Conservation (phyloP, 2,888 invertebrate species). For the Melipona beecheii region DNA sequence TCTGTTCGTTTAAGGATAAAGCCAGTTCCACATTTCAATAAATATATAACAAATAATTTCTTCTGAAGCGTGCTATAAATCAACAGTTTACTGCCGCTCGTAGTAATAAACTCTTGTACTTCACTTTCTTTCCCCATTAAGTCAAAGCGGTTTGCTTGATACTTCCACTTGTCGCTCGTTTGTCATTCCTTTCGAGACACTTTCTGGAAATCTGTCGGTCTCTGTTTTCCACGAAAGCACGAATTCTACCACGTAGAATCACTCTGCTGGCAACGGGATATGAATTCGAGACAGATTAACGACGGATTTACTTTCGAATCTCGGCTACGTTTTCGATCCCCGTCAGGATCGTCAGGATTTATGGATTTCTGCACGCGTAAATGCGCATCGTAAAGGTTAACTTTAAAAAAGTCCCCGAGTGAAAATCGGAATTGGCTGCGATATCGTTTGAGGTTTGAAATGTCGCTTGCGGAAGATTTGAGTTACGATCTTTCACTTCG, state of each 20-base stretch:
- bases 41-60: too few species aligned
- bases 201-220: too few species aligned
- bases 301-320: constrained; percentile 3
- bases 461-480: constrained; percentile 1
- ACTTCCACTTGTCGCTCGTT: neutral
- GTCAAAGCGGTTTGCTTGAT: neutral
- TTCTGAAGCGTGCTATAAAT: neutral
- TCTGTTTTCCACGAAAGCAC: too few species aligned
- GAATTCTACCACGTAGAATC: too few species aligned
- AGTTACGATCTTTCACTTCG: neutral
- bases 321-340: neutral
- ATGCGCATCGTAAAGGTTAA: neutral
- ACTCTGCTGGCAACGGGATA: neutral
- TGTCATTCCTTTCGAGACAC: too few species aligned
- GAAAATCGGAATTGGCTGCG: constrained; percentile 3
- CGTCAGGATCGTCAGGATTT: neutral
- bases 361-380: constrained; percentile 5
- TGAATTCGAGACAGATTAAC: neutral
- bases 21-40: neutral
- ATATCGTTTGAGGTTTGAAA: neutral
- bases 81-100: neutral
- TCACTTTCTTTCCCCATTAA: neutral
- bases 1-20: neutral
- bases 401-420: neutral
- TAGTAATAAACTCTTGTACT: neutral